phyloP scores from a whole-genome alignment of 2,888 invertebrate species.

The Volucella inanis region DNA sequence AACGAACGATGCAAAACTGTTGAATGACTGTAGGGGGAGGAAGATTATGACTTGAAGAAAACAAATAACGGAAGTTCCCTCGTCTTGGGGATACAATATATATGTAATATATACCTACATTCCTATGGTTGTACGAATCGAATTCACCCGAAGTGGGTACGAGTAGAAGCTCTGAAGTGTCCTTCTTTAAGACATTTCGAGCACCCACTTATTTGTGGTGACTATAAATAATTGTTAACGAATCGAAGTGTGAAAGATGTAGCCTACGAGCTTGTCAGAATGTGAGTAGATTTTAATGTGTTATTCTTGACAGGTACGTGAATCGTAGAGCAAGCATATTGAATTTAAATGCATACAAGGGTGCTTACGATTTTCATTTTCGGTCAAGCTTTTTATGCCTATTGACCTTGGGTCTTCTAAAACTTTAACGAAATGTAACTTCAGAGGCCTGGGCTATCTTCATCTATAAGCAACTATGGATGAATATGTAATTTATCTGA shows the following conservation, averaged over 20 bases:
- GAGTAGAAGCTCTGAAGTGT: conserved; percentile 7
- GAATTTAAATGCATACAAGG: neutral
- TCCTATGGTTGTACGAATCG: neutral
- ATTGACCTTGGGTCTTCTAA: too few relatives aligned
- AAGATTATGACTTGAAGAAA: conserved; percentile 26
- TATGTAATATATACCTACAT: too few relatives aligned
- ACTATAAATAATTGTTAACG: conserved; percentile 59
- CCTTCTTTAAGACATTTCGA: conserved; percentile 13
- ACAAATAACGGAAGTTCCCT: conserved; percentile 11
- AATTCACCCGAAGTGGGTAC: conserved; percentile 13
- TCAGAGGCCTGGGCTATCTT: too few relatives aligned
- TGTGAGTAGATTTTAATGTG: conserved; percentile 44
- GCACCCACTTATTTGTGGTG: conserved; percentile 16
- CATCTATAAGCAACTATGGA: too few relatives aligned
- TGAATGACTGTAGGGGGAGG: neutral
- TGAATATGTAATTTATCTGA: too few relatives aligned
- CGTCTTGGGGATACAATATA: neutral
- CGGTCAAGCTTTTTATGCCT: too few relatives aligned
- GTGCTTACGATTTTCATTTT: neutral
- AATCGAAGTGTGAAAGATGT: conserved; percentile 52
- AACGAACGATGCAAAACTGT: conserved; percentile 10
- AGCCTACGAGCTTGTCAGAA: conserved; percentile 30
- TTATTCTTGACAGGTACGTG: conserved; percentile 24
- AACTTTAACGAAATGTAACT: too few relatives aligned
- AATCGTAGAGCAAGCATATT: conserved; percentile 1